phyloP scores from a whole-genome alignment of 2,113 vertebrate species.

The Lonchura striata region DNA sequence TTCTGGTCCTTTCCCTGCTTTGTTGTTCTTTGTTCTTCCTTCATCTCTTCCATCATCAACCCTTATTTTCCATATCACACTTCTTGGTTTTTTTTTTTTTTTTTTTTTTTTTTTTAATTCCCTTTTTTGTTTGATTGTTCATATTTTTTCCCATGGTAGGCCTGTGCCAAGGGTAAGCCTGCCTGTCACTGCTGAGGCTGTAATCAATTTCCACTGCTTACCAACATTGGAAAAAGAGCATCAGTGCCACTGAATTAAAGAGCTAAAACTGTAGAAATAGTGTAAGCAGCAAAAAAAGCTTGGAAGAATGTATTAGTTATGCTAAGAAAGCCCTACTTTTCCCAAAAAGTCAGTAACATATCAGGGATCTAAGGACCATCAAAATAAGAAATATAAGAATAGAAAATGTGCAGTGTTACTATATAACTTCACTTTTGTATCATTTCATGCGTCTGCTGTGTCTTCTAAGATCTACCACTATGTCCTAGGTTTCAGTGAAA shows the following conservation, averaged over 20 bases:
- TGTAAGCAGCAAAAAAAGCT: neutral
- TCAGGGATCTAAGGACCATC: neutral
- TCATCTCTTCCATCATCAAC: neutral
- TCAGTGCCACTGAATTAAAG: neutral
- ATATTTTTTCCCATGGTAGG: neutral
- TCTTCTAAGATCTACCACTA: neutral
- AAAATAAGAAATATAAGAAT: neutral
- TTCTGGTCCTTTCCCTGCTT: neutral
- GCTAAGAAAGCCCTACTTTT: neutral
- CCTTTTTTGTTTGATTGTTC: neutral
- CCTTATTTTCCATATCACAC: neutral
- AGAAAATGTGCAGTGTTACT: neutral
- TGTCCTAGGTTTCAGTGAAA: neutral
- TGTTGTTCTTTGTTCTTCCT: neutral
- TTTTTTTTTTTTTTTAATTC: neutral
- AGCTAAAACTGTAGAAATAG: neutral
- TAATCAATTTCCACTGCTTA: neutral
- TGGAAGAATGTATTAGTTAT: neutral
- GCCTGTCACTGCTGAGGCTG: neutral
- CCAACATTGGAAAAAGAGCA: neutral
- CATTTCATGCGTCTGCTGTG: neutral
- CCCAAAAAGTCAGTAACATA: neutral
- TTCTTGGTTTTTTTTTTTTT: rapidly evolving
- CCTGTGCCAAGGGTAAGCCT: neutral
- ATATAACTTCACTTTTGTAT: neutral